Evolutionary conservation across 1,140 invertebrate species (phyloP).

Genomic region (Listronotus bonariensis): DNA sequence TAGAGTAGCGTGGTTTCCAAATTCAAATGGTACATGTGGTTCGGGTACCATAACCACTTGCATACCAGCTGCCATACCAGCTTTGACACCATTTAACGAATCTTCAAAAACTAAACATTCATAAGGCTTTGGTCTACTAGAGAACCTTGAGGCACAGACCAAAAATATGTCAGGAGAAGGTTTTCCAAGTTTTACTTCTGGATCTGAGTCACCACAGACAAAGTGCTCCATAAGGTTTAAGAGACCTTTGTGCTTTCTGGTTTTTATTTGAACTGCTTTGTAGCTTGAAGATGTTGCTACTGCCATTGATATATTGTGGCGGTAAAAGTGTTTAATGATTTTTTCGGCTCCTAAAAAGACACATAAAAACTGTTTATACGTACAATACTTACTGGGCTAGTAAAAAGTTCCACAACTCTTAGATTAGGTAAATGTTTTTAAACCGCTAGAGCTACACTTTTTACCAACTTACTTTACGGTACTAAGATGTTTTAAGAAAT

Average conservation of each 20-base stretch:
- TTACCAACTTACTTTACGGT: too few species aligned
- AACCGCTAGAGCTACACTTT: too few species aligned
- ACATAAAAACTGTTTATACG: too few species aligned
- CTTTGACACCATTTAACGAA: constrained; percentile 85
- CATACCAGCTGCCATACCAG: constrained; percentile 83
- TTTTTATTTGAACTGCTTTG: constrained; percentile 78
- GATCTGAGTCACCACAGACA: constrained; percentile 84
- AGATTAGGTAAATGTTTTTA: too few species aligned
- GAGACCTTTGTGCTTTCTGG: constrained; percentile 68
- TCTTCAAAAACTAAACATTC: constrained; percentile 81
- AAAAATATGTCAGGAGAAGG: constrained; percentile 93
- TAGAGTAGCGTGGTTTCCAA: constrained; percentile 66
- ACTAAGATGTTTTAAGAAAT: too few species aligned
- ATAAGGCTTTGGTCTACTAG: constrained; percentile 66
- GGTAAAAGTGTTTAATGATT: constrained; percentile 78
- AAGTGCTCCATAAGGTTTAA: constrained; percentile 81
- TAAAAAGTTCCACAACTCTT: too few species aligned
- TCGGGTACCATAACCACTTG: constrained; percentile 74
- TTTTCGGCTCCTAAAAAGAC: constrained; percentile 74
- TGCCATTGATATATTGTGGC: constrained; percentile 79
- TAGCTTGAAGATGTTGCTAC: constrained; percentile 87
- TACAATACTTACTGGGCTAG: too few species aligned
- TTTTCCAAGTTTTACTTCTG: constrained; percentile 88
- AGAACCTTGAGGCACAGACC: constrained; percentile 80
- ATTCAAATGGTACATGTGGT: constrained; percentile 52